Evolutionary conservation across 53 echinoderm and acorn worm species (phyloP), one percentile per base, ranked within the genome.

Genomic region (Holothuria leucospilota): DNA sequence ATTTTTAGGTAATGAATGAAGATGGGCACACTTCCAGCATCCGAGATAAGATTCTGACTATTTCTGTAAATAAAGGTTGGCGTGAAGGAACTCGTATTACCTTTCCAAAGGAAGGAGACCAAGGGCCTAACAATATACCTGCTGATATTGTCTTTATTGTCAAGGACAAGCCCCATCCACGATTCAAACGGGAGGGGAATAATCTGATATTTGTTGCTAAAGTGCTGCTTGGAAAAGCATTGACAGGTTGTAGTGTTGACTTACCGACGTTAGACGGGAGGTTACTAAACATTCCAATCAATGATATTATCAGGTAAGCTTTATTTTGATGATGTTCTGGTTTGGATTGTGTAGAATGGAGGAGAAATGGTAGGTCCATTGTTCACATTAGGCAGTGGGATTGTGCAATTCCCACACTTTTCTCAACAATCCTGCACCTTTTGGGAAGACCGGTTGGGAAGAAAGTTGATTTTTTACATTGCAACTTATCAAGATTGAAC

Each of bases 91-190:
- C 98, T 14, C 88, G 98, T 39, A 95, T 98, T 88, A 98, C 98
- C 13, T 98, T 98, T 88, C 98, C 98, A 12, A 89, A 95, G 82
- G 98, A 98, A 61, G 98, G 95, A 5, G 98, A 98, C 86, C 98
- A 98, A 59, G 98, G 98, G 29, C 98, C 98, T 51, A 98, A 98
- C 86, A 98, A 93, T 82, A 90, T 98, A 23, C 98, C 98, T 27
- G 98, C 98, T 5, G 95, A 98, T 84, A 98, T 98, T 62, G 95
- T 98, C 70, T 98, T 98, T 62, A 86, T 98, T n/a, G 95, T 98
- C 56, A 68, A 93, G 6, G 93, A 98, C 85, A 98, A 98, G 77
- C 93, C 95, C 14, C 98, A 98, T 63, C 98, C 98, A 24, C 85
- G 98, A 15, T 98, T 95, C 86, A 82, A 84, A 62, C 74, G 98